A percentile compares a stretch with the other conserved stretches of the same genome.
Conservation (phyloP, 2,888 invertebrate species). For the Amiota communis region DNA sequence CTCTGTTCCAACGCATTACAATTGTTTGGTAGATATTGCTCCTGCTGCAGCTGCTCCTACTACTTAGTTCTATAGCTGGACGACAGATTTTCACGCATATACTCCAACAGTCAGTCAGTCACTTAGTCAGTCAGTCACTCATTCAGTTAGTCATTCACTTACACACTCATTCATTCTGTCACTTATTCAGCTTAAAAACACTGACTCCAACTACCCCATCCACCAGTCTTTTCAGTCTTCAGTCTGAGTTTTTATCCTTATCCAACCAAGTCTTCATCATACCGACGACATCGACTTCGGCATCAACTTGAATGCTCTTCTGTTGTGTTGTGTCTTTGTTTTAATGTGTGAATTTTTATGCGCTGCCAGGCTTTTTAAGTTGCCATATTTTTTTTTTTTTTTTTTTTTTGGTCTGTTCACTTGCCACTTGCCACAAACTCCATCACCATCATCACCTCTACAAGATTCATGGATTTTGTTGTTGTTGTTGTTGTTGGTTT, state of each 20-base stretch:
- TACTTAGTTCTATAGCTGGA: background rate
- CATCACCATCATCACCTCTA: background rate
- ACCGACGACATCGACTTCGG: slow-evolving; percentile 30
- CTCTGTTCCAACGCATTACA: too few relatives aligned
- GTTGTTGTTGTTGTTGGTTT: slow-evolving; percentile 50
- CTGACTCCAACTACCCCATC: background rate
- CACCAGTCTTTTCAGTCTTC: background rate
- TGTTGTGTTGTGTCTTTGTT: slow-evolving; percentile 24
- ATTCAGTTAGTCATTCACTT: background rate
- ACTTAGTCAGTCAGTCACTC: background rate
- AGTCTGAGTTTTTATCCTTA: slow-evolving; percentile 15
- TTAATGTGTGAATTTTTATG: slow-evolving; percentile 67
- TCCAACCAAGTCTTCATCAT: too few relatives aligned
- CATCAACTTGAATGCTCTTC: slow-evolving; percentile 37
- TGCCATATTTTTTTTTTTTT: background rate
- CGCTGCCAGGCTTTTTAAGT: slow-evolving; percentile 56
- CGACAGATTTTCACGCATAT: slow-evolving; percentile 19
- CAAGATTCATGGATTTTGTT: background rate
- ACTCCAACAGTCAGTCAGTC: background rate
- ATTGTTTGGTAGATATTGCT: too few relatives aligned
- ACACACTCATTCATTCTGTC: background rate
- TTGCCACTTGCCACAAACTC: slow-evolving; percentile 2
- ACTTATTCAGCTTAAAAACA: background rate
- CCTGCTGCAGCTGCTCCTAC: too few relatives aligned
- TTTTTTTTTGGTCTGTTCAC: background rate